These are phyloP conservation scores for Manis crassicaudata DNA, from an alignment of 2,797 vertebrate species.

Conservation along the genomic window DNA sequence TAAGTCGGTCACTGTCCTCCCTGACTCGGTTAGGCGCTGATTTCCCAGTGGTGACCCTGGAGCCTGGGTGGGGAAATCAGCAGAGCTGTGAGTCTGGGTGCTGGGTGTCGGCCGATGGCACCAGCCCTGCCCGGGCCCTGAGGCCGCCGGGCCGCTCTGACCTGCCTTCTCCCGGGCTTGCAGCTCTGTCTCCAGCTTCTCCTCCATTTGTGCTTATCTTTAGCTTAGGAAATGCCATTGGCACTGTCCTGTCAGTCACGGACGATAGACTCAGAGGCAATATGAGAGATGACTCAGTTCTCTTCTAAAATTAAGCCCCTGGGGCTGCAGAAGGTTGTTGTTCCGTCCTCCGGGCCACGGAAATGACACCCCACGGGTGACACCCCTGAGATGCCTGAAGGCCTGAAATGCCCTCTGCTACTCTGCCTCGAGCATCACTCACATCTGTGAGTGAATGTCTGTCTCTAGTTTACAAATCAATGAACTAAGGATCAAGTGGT, in stretches of 20 bases:
- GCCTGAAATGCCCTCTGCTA: neutral
- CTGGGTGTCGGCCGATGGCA: no score
- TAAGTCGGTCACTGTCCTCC: neutral
- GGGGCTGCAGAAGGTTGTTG: neutral
- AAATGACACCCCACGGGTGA: neutral
- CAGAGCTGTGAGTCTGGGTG: no score
- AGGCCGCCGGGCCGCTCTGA: no score
- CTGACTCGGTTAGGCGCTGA: no score
- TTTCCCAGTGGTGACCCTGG: no score
- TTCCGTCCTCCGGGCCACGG: neutral
- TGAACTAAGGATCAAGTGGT: neutral
- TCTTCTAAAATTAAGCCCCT: neutral
- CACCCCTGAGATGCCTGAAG: no score
- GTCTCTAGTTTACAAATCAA: neutral
- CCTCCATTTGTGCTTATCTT: neutral
- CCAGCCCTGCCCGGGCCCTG: no score
- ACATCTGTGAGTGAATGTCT: neutral
- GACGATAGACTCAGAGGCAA: no score
- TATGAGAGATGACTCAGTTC: neutral
- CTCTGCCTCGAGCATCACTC: accelerated
- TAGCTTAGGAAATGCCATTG: neutral
- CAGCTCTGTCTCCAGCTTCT: neutral
- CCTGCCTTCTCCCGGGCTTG: no score
- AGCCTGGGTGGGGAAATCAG: no score
- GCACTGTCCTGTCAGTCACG: neutral